Evolutionary conservation across 2,113 vertebrate species (phyloP), one percentile per base, ranked within the genome.

Genomic region (Malurus alboscapulatus): DNA sequence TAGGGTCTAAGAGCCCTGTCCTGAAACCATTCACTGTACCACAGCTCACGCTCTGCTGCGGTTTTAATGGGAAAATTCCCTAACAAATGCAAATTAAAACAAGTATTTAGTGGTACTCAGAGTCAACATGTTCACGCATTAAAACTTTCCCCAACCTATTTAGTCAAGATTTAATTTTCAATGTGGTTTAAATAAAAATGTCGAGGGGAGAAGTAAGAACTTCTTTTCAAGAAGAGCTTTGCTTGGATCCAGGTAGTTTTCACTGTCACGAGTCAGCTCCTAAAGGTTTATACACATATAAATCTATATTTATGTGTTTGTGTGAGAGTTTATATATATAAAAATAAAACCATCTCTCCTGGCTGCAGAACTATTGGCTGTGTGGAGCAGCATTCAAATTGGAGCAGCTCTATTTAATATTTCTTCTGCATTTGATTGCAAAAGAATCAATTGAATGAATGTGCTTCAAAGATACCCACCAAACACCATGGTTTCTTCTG

Each of bases 1-100:
- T 91, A 94, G 96, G 88, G 91, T 95, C 84, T 76, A 85, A 79
- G 94, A 95, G 75, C 63, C 96, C 95, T 71, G 68, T 91, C 87
- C 94, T 69, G 84, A 84, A 97, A 95, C 82, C 51, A 45, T 6
- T 55, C 82, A 62, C 62, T 29, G 53, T 22, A 26, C 30, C 26
- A 5, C 79, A 76, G 83, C 94, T 94, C 81, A 80, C 7, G 21
- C 88, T 92, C 79, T 20, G 74, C 84, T 44, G 69, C 47, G 10
- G 44, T 30, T 95, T 72, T 92, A 93, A 96, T 95, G 93, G 95
- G 92, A 90, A 96, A 81, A 38, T 25, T 85, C 83, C 90, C 94
- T 91, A 59, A 65, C 59, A 90, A 89, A 94, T 96, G 72, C 93
- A 89, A 93, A 94, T 93, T 57, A 83, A 59, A 74, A 15, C 1